A percentile compares a stretch with the other conserved stretches of the same genome.
These are phyloP conservation scores for Zoanthus sansibaricus DNA, from an alignment of 92 coral and sea anemone species.

Conservation along the genomic window DNA sequence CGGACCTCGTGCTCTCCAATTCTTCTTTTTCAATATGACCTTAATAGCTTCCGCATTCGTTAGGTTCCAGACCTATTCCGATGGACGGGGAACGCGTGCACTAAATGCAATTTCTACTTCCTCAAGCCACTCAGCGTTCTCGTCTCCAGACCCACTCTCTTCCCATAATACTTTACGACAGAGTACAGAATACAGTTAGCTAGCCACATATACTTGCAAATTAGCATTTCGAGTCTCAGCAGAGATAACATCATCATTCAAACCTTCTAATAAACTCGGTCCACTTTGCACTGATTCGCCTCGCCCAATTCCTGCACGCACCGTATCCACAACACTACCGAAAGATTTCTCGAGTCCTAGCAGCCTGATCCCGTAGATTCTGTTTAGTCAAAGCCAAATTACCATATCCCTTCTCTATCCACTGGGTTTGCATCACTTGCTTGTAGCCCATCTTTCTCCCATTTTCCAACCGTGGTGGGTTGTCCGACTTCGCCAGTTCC, in stretches of 20 bases:
- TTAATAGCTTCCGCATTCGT: too few relatives aligned
- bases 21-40: too few relatives aligned
- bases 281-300: neutral
- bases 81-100: neutral
- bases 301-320: neutral
- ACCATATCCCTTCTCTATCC: too few relatives aligned
- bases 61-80: neutral
- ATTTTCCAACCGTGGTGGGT: too few relatives aligned
- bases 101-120: neutral
- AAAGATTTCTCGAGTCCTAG: neutral
- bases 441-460: too few relatives aligned
- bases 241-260: neutral
- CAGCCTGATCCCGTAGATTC: neutral
- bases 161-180: neutral
- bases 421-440: too few relatives aligned
- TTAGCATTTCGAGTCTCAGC: slow-evolving; percentile 38
- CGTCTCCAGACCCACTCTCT: neutral
- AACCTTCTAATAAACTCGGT: neutral
- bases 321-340: too few relatives aligned
- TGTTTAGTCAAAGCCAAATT: neutral
- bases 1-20: too few relatives aligned
- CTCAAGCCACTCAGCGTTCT: too few relatives aligned
- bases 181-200: slow-evolving; percentile 3
- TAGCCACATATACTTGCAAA: slow-evolving; percentile 29
- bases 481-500: too few relatives aligned